Base-by-base conservation (phyloP, 1,140 invertebrate genomes). In the Linepithema humile region DNA sequence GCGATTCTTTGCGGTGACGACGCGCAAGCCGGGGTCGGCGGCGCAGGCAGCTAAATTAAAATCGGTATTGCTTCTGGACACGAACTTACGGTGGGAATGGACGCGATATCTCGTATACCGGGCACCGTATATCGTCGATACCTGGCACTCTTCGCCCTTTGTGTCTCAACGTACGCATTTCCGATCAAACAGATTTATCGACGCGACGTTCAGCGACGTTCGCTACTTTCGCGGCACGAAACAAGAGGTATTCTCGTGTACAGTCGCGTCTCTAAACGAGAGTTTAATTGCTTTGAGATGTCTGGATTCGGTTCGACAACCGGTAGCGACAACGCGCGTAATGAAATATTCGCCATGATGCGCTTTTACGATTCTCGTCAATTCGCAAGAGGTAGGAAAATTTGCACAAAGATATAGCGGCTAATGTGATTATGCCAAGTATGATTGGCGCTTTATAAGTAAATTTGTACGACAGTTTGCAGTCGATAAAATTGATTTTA, bases 1-100 rank as follows among this genome's bases (percentile, higher is more conserved):
- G 48, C 77, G 83, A 89, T 92, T 89, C 91, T 92, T 92, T 91
- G 91, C 82, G 85, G 89, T 78, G 62, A 53, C 85, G 75, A 82
- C 73, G 60, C 69, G 88, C 64, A 74, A 78, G 86, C 80, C 62
- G 62, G 48, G 35, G 15, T 65, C 40, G 74, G 17, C 48, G 12
- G 55, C 9, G 48, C 82, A 78, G 87, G 65, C 74, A 83, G 53
- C 45, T 67, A 78, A 88, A 88, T 89, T 78, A 85, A 89, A 88
- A 78, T 83, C 59, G 83, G 59, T 88, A 88, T 75, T 62, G 75
- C 75, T 64, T 83, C 82, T 60, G 82, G 85, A 43, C 86, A 60
- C 70, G 55, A 55, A 72, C 78, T 82, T 82, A 82, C 78, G 10
- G 65, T 5, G 65, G 45, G 26, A 59, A 38, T 29, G n/a, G 29